Evolutionary conservation across 2,797 vertebrate genomes (phyloP).

Genomic region (Enteromius unitaeniatus): DNA sequence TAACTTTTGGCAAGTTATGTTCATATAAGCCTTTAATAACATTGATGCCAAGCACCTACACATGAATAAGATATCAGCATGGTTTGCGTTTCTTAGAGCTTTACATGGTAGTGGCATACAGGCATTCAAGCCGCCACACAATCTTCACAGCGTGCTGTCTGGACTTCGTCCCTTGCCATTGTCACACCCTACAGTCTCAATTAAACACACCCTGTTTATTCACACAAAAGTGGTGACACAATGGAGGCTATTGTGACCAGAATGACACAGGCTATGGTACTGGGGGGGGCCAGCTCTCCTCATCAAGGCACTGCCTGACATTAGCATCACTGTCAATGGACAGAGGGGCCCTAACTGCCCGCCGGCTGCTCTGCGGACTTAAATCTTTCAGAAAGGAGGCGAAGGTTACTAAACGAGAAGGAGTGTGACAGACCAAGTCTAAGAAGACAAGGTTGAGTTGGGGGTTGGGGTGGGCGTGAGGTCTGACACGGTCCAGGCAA

Average conservation of each 20-base stretch:
- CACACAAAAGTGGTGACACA: conserved; percentile 73
- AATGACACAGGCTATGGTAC: conserved; percentile 66
- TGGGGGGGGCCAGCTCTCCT: conserved; percentile 62
- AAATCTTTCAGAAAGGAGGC: conserved; percentile 63
- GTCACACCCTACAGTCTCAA: conserved; percentile 69
- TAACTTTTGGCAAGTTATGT: neutral
- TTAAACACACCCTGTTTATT: conserved; percentile 79
- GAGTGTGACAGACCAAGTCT: conserved; percentile 39
- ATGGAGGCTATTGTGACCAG: conserved; percentile 70
- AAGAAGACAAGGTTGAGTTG: conserved; percentile 43
- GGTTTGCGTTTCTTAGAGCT: conserved; percentile 2
- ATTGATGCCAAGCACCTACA: neutral
- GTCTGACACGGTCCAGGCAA: conserved; percentile 53
- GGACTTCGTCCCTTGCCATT: conserved; percentile 53
- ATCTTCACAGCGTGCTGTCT: conserved; percentile 49
- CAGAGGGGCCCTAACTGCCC: conserved; percentile 65
- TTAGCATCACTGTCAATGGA: conserved; percentile 71
- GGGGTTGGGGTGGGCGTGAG: conserved; percentile 53
- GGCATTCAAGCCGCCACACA: conserved; percentile 35
- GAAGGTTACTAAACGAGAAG: conserved; percentile 54
- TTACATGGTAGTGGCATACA: conserved; percentile 9
- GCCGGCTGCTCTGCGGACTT: conserved; percentile 59
- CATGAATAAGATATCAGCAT: neutral
- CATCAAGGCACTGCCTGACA: conserved; percentile 72
- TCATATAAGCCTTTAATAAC: neutral